Conservation (phyloP, 2,113 vertebrate species). For the Chascanopsetta lugubris region DNA sequence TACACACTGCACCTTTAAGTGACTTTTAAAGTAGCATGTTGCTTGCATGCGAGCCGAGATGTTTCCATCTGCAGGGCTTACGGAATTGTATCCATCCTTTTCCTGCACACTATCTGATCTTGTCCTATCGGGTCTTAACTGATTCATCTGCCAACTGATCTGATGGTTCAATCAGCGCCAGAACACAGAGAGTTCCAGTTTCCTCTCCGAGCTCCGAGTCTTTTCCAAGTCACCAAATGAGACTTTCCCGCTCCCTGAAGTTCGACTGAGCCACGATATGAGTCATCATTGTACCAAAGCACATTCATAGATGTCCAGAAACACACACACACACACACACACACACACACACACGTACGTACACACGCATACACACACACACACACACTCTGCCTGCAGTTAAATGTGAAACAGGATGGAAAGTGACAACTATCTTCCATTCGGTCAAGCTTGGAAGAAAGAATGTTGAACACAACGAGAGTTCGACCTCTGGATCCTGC, state of each 20-base stretch:
- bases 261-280: constrained; percentile 49
- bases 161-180: not conserved
- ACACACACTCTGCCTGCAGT: constrained; percentile 36
- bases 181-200: constrained; percentile 1
- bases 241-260: constrained; percentile 18
- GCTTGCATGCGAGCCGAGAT: too few relatives aligned
- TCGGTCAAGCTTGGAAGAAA: constrained; percentile 57
- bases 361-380: constrained; percentile 27
- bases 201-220: not conserved
- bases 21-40: too few relatives aligned
- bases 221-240: constrained; percentile 11
- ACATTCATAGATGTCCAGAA: constrained; percentile 47
- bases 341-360: constrained; percentile 33
- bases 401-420: constrained; percentile 51
- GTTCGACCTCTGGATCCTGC: constrained; percentile 48
- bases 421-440: constrained; percentile 70
- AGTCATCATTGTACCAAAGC: constrained; percentile 61
- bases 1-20: too few relatives aligned
- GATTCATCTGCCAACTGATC: not conserved
- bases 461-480: constrained; percentile 42
- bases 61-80: too few relatives aligned
- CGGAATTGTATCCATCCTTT: too few relatives aligned
- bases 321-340: constrained; percentile 30
- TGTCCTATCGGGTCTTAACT: too few relatives aligned
- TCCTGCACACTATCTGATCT: too few relatives aligned